Percentiles rank a stretch among this genome's conserved stretches.
phyloP scores from a whole-genome alignment of 2,888 invertebrate genomes.

The Drosophila engyochracea region DNA sequence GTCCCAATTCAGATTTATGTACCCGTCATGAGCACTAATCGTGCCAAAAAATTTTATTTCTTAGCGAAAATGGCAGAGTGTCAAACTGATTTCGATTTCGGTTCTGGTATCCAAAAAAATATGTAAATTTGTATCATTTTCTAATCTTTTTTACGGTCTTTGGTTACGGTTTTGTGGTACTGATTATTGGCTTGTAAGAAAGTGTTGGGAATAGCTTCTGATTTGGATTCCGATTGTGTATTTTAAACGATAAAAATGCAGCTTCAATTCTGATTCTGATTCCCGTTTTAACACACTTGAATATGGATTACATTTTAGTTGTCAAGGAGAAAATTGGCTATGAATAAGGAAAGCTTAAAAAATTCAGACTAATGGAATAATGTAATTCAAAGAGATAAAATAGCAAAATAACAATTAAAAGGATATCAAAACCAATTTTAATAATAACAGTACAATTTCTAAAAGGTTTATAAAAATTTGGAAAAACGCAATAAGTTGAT shows the following conservation, averaged over 20 bases:
- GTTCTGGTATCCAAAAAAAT: fast-evolving
- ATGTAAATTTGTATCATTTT: neutral
- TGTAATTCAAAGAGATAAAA: neutral
- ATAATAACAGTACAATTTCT: neutral
- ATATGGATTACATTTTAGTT: neutral
- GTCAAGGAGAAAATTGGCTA: no score
- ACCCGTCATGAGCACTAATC: neutral
- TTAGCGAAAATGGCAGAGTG: neutral
- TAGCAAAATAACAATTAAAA: neutral
- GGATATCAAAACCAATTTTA: neutral
- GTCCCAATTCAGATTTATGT: neutral
- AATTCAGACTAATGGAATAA: neutral
- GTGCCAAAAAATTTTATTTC: neutral
- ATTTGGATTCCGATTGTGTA: neutral
- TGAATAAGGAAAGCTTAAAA: neutral
- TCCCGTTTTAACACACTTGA: neutral
- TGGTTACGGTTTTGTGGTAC: fast-evolving
- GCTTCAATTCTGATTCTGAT: neutral
- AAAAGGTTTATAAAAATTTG: neutral
- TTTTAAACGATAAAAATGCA: neutral
- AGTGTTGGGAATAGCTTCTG: neutral
- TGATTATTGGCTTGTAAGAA: neutral
- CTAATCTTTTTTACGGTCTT: no score
- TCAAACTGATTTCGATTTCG: neutral
- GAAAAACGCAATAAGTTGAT: neutral